Conservation (phyloP, 2,888 invertebrate species). For the Acleris sparsana region DNA sequence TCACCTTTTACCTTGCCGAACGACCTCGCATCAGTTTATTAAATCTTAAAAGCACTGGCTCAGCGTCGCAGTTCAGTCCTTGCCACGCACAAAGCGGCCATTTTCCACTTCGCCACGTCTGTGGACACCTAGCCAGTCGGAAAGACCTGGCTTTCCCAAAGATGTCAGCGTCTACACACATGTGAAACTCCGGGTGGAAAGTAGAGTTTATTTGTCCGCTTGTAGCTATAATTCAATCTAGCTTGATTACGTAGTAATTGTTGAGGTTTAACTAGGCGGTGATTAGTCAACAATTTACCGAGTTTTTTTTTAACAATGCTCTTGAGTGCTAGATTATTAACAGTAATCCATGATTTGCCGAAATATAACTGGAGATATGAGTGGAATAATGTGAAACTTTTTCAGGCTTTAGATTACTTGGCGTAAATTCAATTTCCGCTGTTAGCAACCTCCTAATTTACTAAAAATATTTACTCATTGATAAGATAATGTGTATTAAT, state of each 20-base stretch:
- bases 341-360: neutral
- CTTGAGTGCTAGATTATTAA: neutral
- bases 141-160: conserved; percentile 11
- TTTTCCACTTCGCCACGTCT: conserved; percentile 25
- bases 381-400: neutral
- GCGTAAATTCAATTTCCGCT: no score
- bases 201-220: no score
- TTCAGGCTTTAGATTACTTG: neutral
- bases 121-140: conserved; percentile 4
- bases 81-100: conserved; percentile 20
- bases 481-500: no score
- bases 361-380: neutral
- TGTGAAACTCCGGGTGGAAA: no score
- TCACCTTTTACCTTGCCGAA: neutral
- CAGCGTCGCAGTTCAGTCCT: neutral
- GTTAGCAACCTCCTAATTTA: no score
- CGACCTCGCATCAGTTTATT: conserved; percentile 23
- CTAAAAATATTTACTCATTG: no score
- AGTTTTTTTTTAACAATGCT: neutral
- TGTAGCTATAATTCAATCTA: no score
- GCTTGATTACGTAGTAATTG: no score
- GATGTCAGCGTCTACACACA: conserved; percentile 3
- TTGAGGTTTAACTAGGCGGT: no score
- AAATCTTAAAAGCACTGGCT: conserved; percentile 21
- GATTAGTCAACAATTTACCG: no score